Conservation (phyloP, 2,888 invertebrate genomes). For the Amaurobius ferox region DNA sequence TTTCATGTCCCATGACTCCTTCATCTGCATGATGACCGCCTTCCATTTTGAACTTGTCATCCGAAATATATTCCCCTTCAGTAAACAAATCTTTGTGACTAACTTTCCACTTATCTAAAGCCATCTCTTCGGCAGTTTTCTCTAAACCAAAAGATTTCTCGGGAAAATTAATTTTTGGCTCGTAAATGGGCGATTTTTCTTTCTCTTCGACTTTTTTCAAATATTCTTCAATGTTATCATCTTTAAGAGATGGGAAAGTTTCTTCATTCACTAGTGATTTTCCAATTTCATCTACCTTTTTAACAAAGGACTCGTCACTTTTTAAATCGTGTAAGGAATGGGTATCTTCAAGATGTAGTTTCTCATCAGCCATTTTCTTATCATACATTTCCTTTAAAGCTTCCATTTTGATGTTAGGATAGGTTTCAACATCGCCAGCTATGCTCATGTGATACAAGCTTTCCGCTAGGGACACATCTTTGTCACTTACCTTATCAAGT, state of each 20-base stretch:
- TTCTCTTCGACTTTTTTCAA: constrained; percentile 6
- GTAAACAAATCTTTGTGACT: constrained; percentile 4
- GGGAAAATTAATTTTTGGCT: not conserved
- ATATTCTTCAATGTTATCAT: not conserved
- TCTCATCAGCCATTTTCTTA: constrained; percentile 15
- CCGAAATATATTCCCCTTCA: not conserved
- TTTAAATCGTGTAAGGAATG: not conserved
- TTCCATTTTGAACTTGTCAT: not conserved
- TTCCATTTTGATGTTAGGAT: constrained; percentile 2
- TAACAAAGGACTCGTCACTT: constrained; percentile 8
- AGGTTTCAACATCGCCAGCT: constrained; percentile 15
- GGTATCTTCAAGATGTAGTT: not conserved
- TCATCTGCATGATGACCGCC: not conserved
- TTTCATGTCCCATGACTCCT: not conserved
- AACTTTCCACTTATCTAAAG: not conserved
- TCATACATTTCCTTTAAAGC: not conserved
- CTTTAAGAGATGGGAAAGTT: not conserved
- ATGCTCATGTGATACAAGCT: constrained; percentile 8
- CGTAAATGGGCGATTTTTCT: not conserved
- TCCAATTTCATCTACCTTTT: not conserved
- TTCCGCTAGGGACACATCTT: constrained; percentile 37
- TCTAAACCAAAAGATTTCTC: not conserved
- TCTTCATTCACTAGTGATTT: not conserved
- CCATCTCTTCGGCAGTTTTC: constrained; percentile 1
- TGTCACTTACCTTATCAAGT: not conserved